Evolutionary conservation across 2,888 invertebrate species (phyloP).

Genomic region (Drosophila eohydei): DNA sequence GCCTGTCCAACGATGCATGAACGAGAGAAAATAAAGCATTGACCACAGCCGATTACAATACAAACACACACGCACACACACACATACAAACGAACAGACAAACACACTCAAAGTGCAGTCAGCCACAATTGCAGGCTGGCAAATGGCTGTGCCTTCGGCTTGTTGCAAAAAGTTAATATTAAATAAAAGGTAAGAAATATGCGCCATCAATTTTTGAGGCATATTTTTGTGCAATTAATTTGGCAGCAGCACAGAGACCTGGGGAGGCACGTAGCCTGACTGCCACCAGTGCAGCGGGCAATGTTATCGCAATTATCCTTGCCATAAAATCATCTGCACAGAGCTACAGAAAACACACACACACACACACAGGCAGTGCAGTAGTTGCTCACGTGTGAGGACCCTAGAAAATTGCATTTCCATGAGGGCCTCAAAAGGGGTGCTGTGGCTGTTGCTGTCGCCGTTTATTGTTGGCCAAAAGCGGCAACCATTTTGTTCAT

Average conservation of each 20-base stretch:
- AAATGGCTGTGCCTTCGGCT: slow-evolving; percentile 1
- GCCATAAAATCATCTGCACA: slow-evolving; percentile 30
- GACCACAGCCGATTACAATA: slow-evolving; percentile 39
- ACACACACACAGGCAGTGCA: slow-evolving; percentile 2
- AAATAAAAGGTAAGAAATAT: slow-evolving; percentile 38
- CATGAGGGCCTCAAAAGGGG: slow-evolving; percentile 4
- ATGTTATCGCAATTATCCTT: slow-evolving; percentile 60
- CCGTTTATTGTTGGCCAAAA: slow-evolving; percentile 38
- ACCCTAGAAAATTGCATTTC: slow-evolving; percentile 42
- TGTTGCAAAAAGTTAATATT: slow-evolving; percentile 44
- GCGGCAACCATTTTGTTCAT: slow-evolving; percentile 69
- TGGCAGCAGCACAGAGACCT: not conserved
- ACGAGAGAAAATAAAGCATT: slow-evolving; percentile 65
- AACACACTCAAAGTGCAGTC: slow-evolving; percentile 17
- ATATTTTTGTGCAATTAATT: slow-evolving; percentile 74
- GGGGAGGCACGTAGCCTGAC: not conserved
- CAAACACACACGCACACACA: slow-evolving; percentile 14
- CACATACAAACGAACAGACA: slow-evolving; percentile 4
- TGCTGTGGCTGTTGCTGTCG: slow-evolving; percentile 4
- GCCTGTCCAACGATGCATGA: slow-evolving; percentile 54
- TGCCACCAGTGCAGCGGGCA: slow-evolving; percentile 12
- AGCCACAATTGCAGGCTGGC: slow-evolving; percentile 9
- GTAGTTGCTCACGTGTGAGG: not conserved
- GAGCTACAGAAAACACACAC: slow-evolving; percentile 22
- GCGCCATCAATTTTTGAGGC: slow-evolving; percentile 45